phyloP scores from a whole-genome alignment of 2,113 vertebrate genomes.

The Terrapene triunguis region DNA sequence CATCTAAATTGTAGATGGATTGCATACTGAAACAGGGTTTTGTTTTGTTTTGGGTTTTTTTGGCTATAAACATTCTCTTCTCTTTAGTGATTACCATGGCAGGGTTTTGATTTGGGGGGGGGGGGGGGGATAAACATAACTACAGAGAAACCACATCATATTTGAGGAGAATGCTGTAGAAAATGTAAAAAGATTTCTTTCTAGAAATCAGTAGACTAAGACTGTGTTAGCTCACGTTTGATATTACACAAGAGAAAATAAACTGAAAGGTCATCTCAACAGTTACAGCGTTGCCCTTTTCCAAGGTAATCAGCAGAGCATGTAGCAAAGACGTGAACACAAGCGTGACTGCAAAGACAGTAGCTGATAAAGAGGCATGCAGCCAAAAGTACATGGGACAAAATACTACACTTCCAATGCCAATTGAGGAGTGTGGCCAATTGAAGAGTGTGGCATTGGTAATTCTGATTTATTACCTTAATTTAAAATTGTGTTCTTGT shows the following conservation, averaged over 20 bases:
- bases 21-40: not conserved
- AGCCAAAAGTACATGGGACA: constrained; percentile 64
- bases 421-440: constrained; percentile 42
- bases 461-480: constrained; percentile 79
- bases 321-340: constrained; percentile 83
- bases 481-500: constrained; percentile 53
- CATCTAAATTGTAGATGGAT: not conserved
- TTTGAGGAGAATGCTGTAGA: constrained; percentile 63
- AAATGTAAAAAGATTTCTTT: constrained; percentile 76
- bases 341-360: constrained; percentile 82
- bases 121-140: not conserved
- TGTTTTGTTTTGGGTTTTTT: not conserved
- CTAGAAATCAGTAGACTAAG: constrained; percentile 76
- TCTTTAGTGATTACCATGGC: not conserved
- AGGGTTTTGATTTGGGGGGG: not conserved
- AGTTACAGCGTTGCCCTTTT: constrained; percentile 89
- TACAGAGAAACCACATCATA: constrained; percentile 15
- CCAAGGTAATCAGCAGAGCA: constrained; percentile 87
- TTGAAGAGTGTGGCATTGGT: constrained; percentile 54
- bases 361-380: constrained; percentile 72
- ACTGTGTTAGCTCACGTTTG: constrained; percentile 84
- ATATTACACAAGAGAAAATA: constrained; percentile 90
- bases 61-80: not conserved
- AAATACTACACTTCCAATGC: constrained; percentile 16
- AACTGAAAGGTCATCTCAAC: constrained; percentile 87